Evolutionary conservation across 2,888 invertebrate species (phyloP).

Genomic region (Nowickia ferox): DNA sequence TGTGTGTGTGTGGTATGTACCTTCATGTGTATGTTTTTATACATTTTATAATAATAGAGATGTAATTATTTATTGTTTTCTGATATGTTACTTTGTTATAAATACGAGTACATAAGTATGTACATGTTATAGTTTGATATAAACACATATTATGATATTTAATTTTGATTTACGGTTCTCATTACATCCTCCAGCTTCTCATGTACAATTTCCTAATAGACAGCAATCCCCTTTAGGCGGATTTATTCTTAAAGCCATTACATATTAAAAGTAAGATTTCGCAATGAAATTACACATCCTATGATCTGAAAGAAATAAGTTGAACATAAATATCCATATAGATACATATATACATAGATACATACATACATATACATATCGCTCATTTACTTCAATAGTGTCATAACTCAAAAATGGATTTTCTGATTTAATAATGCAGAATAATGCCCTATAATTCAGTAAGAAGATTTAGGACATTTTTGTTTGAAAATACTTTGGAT

Average conservation of each 20-base stretch:
- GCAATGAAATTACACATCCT: background rate
- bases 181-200: background rate
- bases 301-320: background rate
- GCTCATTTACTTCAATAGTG: no score
- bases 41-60: slow-evolving; percentile 11
- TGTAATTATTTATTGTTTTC: slow-evolving; percentile 15
- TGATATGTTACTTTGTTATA: slow-evolving; percentile 32
- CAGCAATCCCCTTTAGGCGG: background rate
- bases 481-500: no score
- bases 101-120: no score
- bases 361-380: background rate
- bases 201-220: background rate
- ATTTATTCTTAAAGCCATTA: background rate
- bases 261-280: background rate
- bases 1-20: no score
- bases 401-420: no score
- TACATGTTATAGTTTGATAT: slow-evolving; percentile 52
- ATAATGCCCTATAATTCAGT: no score
- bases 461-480: no score
- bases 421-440: no score
- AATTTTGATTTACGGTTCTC: slow-evolving; percentile 63
- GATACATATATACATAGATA: background rate
- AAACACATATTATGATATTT: slow-evolving; percentile 19
- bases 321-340: background rate
- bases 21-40: background rate